phyloP scores from a whole-genome alignment of 2,888 invertebrate genomes.

The Agonopterix heracliana region DNA sequence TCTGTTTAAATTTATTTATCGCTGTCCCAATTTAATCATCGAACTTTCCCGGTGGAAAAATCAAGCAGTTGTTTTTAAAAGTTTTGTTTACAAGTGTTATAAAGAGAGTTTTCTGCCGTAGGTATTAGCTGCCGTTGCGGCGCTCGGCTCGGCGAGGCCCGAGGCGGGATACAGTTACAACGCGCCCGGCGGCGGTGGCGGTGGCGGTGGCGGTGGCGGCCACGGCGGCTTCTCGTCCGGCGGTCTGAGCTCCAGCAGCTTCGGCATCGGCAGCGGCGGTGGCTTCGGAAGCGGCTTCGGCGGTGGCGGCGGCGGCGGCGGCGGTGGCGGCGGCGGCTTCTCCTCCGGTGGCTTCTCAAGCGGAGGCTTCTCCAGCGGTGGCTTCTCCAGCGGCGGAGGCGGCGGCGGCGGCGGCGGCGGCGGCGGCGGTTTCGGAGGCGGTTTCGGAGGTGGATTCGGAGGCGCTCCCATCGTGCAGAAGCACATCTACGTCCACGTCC shows the following conservation, averaged over 20 bases:
- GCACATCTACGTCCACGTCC: conserved; percentile 89
- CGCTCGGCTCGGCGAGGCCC: conserved; percentile 75
- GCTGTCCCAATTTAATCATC: background rate
- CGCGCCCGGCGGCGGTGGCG: conserved; percentile 61
- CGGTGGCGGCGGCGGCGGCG: conserved; percentile 40
- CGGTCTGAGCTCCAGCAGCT: conserved; percentile 52
- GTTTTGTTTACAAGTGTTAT: conserved; percentile 21
- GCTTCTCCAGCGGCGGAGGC: conserved; percentile 42
- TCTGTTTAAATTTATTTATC: background rate
- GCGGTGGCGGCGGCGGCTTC: conserved; percentile 38
- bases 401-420: conserved; percentile 42
- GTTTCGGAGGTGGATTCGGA: conserved; percentile 57
- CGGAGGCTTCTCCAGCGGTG: conserved; percentile 27
- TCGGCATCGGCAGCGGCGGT: conserved; percentile 48
- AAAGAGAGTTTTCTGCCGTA: conserved; percentile 38
- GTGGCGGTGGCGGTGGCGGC: conserved; percentile 36
- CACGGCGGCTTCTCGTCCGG: conserved; percentile 49
- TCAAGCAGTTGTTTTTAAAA: conserved; percentile 30
- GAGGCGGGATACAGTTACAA: conserved; percentile 79
- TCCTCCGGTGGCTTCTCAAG: conserved; percentile 16
- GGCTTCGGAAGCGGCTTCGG: conserved; percentile 49
- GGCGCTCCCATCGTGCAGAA: conserved; percentile 81
- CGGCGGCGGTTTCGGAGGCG: conserved; percentile 48
- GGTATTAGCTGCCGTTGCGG: conserved; percentile 74
- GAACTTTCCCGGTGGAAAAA: conserved; percentile 18